phyloP scores from a whole-genome alignment of 2,888 invertebrate genomes.

The Xanthia togata region DNA sequence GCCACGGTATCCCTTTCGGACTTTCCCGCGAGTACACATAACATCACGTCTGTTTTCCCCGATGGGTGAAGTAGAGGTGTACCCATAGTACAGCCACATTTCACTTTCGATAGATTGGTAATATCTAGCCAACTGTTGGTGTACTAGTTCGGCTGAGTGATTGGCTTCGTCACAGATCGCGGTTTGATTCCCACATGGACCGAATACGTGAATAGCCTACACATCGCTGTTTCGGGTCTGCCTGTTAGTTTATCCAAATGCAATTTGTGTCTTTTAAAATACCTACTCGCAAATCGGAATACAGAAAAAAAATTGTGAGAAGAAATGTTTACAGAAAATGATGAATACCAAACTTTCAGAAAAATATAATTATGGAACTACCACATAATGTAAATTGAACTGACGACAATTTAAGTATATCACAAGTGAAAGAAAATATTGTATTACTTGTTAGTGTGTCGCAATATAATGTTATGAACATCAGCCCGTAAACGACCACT shows the following conservation, averaged over 20 bases:
- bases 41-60: too few species aligned
- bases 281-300: not conserved
- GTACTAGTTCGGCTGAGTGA: conserved; percentile 16
- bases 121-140: not conserved
- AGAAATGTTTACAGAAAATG: too few species aligned
- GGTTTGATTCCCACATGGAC: not conserved
- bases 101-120: not conserved
- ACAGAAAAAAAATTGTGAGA: not conserved
- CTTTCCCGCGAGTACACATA: too few species aligned
- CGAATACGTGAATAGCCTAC: not conserved
- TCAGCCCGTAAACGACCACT: conserved; percentile 19
- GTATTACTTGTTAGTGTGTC: not conserved
- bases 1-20: too few species aligned
- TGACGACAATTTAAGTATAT: not conserved
- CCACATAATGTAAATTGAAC: too few species aligned
- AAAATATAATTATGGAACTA: not conserved
- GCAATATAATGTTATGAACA: conserved; percentile 8
- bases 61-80: too few species aligned
- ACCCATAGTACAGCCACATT: not conserved
- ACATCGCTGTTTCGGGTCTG: not conserved
- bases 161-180: conserved; percentile 12
- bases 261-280: not conserved
- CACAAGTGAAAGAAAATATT: not conserved
- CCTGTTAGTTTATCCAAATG: not conserved
- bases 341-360: not conserved